These are phyloP conservation scores for Thymelicus sylvestris DNA, from an alignment of 2,888 invertebrate genomes.

Conservation along the genomic window DNA sequence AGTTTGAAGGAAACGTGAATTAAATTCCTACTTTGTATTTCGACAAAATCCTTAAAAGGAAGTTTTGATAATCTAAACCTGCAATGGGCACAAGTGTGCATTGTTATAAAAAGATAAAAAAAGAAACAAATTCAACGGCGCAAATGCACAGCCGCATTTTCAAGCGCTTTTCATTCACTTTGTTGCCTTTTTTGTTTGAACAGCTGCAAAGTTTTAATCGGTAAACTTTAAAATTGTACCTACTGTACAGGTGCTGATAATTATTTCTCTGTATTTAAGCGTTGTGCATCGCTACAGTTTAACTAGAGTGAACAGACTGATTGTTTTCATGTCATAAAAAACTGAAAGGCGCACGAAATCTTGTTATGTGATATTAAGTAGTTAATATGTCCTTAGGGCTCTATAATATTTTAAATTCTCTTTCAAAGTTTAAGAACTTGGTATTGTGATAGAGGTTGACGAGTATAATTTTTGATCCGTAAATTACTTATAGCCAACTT, in stretches of 20 bases:
- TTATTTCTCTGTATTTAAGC: neutral
- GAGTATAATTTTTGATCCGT: no score
- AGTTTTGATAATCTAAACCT: constrained; percentile 18
- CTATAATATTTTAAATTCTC: no score
- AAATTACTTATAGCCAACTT: no score
- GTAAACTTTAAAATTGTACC: constrained; percentile 27
- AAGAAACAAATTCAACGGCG: constrained; percentile 14
- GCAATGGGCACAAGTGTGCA: constrained; percentile 11
- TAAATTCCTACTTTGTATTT: neutral
- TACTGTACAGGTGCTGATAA: constrained; percentile 5
- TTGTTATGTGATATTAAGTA: no score
- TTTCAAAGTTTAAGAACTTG: no score
- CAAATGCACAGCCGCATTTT: constrained; percentile 28
- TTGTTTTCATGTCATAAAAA: no score
- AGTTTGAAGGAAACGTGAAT: no score
- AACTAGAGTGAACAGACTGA: neutral
- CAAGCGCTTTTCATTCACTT: constrained; percentile 31
- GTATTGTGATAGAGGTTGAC: no score
- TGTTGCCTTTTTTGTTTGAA: constrained; percentile 29
- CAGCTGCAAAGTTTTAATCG: constrained; percentile 30
- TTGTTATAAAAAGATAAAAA: constrained; percentile 17
- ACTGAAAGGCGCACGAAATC: no score
- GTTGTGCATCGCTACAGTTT: constrained; percentile 2
- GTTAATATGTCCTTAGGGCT: no score
- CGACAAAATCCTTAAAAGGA: constrained; percentile 3